Evolutionary conservation across 2,797 vertebrate genomes (phyloP).

Genomic region (Chelidonichthys spinosus): DNA sequence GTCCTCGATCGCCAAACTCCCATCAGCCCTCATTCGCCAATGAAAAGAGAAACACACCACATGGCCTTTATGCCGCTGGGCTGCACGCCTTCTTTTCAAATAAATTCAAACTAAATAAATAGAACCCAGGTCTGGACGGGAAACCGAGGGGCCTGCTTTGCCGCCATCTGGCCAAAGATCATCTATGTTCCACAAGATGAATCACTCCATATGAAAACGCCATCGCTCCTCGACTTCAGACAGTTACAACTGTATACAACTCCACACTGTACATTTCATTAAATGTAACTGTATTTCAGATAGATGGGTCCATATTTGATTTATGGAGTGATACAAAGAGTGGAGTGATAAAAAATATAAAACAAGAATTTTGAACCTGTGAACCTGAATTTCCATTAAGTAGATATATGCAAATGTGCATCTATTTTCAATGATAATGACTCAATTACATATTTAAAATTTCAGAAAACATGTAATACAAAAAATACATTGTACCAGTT

Average conservation of each 20-base stretch:
- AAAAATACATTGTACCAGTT: no score
- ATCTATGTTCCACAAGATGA: constrained; percentile 40
- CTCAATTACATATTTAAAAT: no score
- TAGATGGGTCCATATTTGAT: no score
- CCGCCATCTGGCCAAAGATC: constrained; percentile 49
- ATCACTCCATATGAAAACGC: constrained; percentile 42
- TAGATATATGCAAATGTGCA: no score
- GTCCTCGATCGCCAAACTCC: constrained; percentile 11
- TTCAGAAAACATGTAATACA: no score
- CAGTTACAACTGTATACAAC: background rate
- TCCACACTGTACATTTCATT: background rate
- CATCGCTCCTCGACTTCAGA: background rate
- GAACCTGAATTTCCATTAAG: no score
- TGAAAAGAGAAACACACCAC: constrained; percentile 59
- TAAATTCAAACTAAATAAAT: constrained; percentile 69
- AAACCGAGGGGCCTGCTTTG: constrained; percentile 34
- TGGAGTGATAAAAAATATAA: no score
- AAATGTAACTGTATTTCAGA: no score
- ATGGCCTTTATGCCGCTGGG: constrained; percentile 50
- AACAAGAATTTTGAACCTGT: no score
- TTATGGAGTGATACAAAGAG: no score
- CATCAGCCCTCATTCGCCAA: constrained; percentile 54
- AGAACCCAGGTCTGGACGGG: constrained; percentile 22
- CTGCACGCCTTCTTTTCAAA: constrained; percentile 67
- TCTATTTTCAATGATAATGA: no score